Evolutionary conservation across 2,888 invertebrate species (phyloP), one percentile per base, ranked within the genome.

Genomic region (Phorcus lineatus): DNA sequence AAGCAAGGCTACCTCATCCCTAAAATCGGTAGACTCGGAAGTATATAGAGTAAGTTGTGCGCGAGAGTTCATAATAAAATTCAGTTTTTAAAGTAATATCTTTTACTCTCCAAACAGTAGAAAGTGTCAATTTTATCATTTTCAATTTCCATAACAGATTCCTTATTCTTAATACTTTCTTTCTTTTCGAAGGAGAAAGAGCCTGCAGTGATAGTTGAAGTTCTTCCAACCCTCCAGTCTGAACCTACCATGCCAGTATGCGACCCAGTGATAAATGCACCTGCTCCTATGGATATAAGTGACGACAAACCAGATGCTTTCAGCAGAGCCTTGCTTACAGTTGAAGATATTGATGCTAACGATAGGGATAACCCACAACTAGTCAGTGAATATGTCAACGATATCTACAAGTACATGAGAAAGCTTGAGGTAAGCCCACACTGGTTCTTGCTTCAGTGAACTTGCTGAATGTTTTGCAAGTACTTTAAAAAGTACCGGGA

Each of bases 341-440:
- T 91, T 66, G 89, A 90, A 83, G 90, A 91, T 88, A 96, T 97
- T 91, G 97, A 97, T 90, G 91, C 90, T 90, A 95, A 95, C 74
- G 96, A 97, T 90, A 94, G 94, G 57, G 94, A 95, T 67, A 97
- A 97, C 92, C 96, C 97, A 2, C 94, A 96, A 86, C 94, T 97
- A 87, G 96, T 97, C 91, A 95, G 96, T 19, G 96, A 96, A 87
- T 98, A 98, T 92, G 96, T 96, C 52, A 96, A 96, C 85, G 98
- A 98, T 88, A 98, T 99, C 91, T 98, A 97, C 91, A 94, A 94
- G 22, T 97, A 98, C 93, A 94, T 98, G 90, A 95, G 95, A 84
- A 93, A 95, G 75, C 93, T 98, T 82, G 98, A 98, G 93, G 94
- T 92, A 85, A 77, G 83, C 79, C 13, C 22, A 52, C 54, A 53